These are phyloP conservation scores for Pararge aegeria DNA, from an alignment of 1,140 invertebrate genomes.

Conservation along the genomic window DNA sequence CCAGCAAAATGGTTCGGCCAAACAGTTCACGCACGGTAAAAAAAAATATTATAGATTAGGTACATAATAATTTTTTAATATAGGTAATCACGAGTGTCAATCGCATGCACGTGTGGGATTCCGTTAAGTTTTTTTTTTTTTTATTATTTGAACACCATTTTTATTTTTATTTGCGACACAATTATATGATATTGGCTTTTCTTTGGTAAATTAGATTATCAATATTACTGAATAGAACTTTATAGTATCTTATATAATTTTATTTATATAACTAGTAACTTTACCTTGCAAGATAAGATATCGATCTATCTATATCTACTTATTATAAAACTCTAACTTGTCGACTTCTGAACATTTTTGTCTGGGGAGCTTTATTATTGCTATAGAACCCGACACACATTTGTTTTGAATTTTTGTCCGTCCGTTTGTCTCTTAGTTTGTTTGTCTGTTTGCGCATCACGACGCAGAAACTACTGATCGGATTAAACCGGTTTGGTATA, in stretches of 20 bases:
- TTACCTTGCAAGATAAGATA: too few species aligned
- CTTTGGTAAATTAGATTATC: constrained; percentile 4
- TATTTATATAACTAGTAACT: background rate
- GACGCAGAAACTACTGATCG: too few species aligned
- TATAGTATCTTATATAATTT: background rate
- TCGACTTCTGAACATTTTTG: too few species aligned
- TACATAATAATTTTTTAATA: constrained; percentile 77
- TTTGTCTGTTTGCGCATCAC: too few species aligned
- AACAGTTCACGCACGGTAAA: constrained; percentile 92
- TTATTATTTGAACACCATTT: constrained; percentile 28
- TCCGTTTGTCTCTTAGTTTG: too few species aligned
- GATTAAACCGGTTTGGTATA: too few species aligned
- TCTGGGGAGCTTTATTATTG: too few species aligned
- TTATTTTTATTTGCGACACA: constrained; percentile 20
- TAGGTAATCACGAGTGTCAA: constrained; percentile 66
- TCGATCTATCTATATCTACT: too few species aligned
- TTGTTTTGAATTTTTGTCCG: too few species aligned
- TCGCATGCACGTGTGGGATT: constrained; percentile 76
- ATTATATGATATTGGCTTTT: constrained; percentile 9
- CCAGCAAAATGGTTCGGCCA: constrained; percentile 91
- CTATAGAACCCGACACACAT: too few species aligned
- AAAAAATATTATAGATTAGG: constrained; percentile 82
- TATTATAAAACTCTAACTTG: too few species aligned
- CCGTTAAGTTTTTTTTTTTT: constrained; percentile 33
- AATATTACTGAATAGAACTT: too few species aligned